Evolutionary conservation across 1,140 invertebrate genomes (phyloP), one percentile per base, ranked within the genome.

Genomic region (Sarcophaga bullata): DNA sequence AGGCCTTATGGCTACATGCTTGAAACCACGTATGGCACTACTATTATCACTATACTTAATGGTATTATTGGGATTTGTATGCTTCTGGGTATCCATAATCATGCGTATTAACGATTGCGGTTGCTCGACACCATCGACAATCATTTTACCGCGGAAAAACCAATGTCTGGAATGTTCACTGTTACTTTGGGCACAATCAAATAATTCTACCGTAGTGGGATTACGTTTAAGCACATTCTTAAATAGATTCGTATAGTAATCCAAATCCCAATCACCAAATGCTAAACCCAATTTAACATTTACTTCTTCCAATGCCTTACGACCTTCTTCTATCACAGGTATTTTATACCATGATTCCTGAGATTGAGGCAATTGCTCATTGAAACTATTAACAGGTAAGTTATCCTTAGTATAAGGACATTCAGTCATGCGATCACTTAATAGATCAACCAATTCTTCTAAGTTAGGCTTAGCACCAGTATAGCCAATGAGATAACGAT

Each of bases 1-100:
- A 0, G 97, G 95, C 80, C 92, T 90, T 49, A 97, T 86, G 83
- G 93, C 91, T 47, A 92, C 91, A 15, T 96, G 93, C 80, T 92
- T 87, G 88, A 94, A 98, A 13, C 98, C 98, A 88, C 93, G 90
- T 48, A 99, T 99, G 0, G 97, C 97, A 93, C 97, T 97, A 91
- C 97, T 98, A 89, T 99, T 99, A 88, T 99, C 98, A 86, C 94
- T 96, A 89, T 99, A 99, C 91, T 98, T 98, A 85, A 99, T 99
- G 8, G 99, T 95, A 92, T 98, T 99, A 89, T 99, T 99, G 8
- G 92, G 89, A 91, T 99, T 98, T 0, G 95, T 95, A 80, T 91
- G 91, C 0, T 93, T 91, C 89, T 99, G 97, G 0, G 98, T 99
- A 62, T 95, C 93, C 86, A 96, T 96, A 48, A 99, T 97, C 94